Conservation (phyloP, 2,797 vertebrate species). For the Allenopithecus nigroviridis region DNA sequence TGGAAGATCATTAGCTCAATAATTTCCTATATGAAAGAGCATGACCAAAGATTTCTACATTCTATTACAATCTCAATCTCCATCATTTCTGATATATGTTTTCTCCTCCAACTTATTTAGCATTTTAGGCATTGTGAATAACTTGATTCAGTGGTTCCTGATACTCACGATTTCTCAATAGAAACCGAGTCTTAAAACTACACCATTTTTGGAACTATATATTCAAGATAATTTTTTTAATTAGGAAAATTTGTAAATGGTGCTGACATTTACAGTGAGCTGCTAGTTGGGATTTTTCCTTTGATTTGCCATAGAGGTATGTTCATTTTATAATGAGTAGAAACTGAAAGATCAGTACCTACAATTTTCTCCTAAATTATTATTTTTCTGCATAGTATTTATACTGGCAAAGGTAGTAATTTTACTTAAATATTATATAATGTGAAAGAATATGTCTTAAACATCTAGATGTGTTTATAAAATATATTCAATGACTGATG, state of each 20-base stretch:
- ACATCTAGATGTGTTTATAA: slow-evolving; percentile 37
- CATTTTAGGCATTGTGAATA: neutral
- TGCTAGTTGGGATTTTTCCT: neutral
- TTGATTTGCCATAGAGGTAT: neutral
- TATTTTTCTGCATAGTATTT: slow-evolving; percentile 3
- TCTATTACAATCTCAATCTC: neutral
- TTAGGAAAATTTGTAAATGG: slow-evolving; percentile 39
- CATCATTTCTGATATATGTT: neutral
- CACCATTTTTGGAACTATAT: neutral
- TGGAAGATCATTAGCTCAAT: neutral
- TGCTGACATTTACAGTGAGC: slow-evolving; percentile 42
- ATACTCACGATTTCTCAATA: neutral
- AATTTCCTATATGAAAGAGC: neutral
- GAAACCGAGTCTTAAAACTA: neutral
- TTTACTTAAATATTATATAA: neutral
- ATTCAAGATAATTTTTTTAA: neutral
- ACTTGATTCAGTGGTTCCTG: neutral
- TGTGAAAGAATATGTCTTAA: slow-evolving; percentile 30
- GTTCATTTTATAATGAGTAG: slow-evolving; percentile 18
- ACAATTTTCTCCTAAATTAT: slow-evolving; percentile 30
- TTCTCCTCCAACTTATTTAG: neutral
- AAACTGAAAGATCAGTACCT: neutral
- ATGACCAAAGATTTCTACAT: slow-evolving; percentile 41
- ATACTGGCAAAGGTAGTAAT: neutral
- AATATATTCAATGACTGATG: slow-evolving; percentile 2